Evolutionary conservation across 37 sponge, comb jelly and placozoan species (phyloP), one percentile per base, ranked within the genome.

Genomic region (Amphimedon queenslandica): DNA sequence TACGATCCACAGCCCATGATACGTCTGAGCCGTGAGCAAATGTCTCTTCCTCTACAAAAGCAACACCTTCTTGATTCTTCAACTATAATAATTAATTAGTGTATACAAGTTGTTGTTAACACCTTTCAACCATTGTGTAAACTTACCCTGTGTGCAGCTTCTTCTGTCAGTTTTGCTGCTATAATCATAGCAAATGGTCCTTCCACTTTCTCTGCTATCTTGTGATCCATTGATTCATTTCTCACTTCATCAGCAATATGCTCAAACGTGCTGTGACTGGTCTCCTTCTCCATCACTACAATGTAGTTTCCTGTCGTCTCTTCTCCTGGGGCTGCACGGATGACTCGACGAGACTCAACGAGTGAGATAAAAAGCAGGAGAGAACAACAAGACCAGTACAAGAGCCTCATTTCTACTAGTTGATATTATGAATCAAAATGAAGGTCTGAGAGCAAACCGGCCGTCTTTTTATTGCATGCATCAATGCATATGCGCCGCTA

Each of bases 1-100:
- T 35, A 23, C 87, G 67, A 53, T 90, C 91, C 42, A 78, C 41
- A 43, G 69, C 71, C 84, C 84, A 89, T 37, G 64, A 72, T 1
- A 77, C 57, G 39, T 13, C 38, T 0, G 71, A 55, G n/a, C n/a
- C n/a, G n/a, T n/a, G n/a, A 0, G 77, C 82, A 57, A 72, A 71
- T 2, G 66, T 70, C 37, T 87, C 87, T 53, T 81, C 82, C 37
- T 87, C 87, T 47, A 47, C 13, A n/a, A n/a, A 60, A 13, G 8
- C 61, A 11, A 60, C 61, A n/a, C 21, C 27, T n/a, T 13, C 5
- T 25, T n/a, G 61, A 13, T 60, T n/a, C 28, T 60, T 60, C 5
- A 60, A 13, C 61, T 60, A n/a, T 60, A 25, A 18, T n/a, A n/a
- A n/a, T n/a, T n/a, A n/a, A n/a, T n/a, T n/a, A n/a, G n/a, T n/a